A percentile compares a stretch with the other conserved stretches of the same genome.
These are phyloP conservation scores for Ageneiosus marmoratus DNA, from an alignment of 2,113 vertebrate genomes.

Conservation along the genomic window DNA sequence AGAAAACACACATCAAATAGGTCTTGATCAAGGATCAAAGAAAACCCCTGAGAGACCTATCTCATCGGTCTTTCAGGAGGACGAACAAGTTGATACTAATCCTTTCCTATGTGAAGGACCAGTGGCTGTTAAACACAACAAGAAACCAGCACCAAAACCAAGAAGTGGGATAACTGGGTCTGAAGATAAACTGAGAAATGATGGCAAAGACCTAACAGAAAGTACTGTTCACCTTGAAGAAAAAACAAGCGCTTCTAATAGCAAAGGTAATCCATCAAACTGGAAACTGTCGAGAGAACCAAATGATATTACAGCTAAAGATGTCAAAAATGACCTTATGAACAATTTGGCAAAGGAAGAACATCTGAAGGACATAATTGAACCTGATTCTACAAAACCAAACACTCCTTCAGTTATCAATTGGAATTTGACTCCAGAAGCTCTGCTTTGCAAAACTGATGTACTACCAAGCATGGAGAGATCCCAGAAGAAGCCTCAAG, in stretches of 20 bases:
- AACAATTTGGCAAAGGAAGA: neutral
- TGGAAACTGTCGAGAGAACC: neutral
- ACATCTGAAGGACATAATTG: neutral
- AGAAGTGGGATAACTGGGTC: neutral
- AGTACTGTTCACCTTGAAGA: neutral
- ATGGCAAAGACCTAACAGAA: neutral
- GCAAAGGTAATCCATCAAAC: neutral
- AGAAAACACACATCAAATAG: neutral
- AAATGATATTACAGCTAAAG: constrained; percentile 60
- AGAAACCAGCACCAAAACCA: constrained; percentile 62
- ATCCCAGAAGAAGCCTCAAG: constrained; percentile 59
- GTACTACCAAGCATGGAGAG: neutral
- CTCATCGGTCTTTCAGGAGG: neutral
- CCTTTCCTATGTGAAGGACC: constrained; percentile 12
- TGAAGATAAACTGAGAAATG: neutral
- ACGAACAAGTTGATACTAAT: neutral
- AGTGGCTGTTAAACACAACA: constrained; percentile 50
- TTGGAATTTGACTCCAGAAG: neutral
- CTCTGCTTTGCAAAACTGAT: neutral
- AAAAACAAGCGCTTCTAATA: neutral
- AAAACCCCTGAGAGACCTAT: neutral
- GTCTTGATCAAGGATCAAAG: neutral
- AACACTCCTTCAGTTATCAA: neutral
- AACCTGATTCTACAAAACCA: neutral
- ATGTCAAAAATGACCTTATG: neutral